Conservation (phyloP, 2,888 invertebrate genomes). For the Altica lythri region DNA sequence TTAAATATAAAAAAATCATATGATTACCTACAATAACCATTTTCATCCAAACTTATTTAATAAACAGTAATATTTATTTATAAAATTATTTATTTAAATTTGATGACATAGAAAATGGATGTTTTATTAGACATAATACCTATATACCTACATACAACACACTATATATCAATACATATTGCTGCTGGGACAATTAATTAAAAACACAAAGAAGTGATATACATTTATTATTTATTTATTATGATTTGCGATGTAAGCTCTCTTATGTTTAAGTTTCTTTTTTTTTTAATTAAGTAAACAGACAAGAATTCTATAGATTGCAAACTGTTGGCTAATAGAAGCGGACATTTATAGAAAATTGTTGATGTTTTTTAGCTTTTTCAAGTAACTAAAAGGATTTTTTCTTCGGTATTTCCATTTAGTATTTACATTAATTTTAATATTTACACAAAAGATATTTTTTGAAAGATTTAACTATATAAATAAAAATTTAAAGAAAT, state of each 20-base stretch:
- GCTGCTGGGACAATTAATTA: conserved; percentile 52
- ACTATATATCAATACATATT: conserved; percentile 58
- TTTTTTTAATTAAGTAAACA: conserved; percentile 41
- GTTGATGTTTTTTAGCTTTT: too few relatives aligned
- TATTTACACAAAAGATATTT: too few relatives aligned
- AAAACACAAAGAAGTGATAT: conserved; percentile 49
- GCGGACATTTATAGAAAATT: conserved; percentile 54
- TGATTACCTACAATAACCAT: too few relatives aligned
- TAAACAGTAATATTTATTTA: too few relatives aligned
- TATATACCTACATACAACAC: conserved; percentile 41
- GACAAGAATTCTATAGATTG: conserved; percentile 52
- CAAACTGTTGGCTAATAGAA: conserved; percentile 53
- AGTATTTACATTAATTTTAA: too few relatives aligned
- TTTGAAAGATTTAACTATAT: too few relatives aligned
- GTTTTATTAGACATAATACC: too few relatives aligned
- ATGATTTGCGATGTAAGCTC: conserved; percentile 49
- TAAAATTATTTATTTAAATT: too few relatives aligned
- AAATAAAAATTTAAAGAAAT: too few relatives aligned
- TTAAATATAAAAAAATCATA: too few relatives aligned
- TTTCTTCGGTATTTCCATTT: neutral
- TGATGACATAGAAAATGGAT: too few relatives aligned
- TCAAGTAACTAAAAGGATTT: conserved; percentile 25
- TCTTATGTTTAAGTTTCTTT: conserved; percentile 39
- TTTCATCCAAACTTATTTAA: too few relatives aligned
- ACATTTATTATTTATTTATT: conserved; percentile 44